Evolutionary conservation across 30 jellyfish, hydroid and myxozoan genomes (phyloP), one percentile per base, ranked within the genome.

Genomic region (Aurelia aurita complex sp. Pacific): DNA sequence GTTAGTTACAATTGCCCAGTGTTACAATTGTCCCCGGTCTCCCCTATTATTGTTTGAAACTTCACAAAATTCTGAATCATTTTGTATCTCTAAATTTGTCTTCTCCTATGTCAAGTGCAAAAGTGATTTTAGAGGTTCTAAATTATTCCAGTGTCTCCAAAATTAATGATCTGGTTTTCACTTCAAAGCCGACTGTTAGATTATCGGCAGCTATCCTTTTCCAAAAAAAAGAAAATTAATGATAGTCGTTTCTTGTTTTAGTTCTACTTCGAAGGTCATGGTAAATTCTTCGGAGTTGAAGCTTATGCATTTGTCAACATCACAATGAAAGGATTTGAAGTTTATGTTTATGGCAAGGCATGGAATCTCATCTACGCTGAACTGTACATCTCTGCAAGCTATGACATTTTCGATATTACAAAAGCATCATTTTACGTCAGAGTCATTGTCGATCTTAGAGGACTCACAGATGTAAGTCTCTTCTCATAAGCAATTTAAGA

Each of bases 251-350:
- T 7, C 61, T 70, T 72, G 19, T 23, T 42, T 67, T 68, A 94
- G 99, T 83, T 88, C 83, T 94, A 76, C 83, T 94, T 94, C 73
- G 99, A 94, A 67, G 99, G 99, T 15, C 89, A 87, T 59, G 96
- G 92, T 52, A 94, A 94, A 67, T 64, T 94, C 67, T 86, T 94
- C 61, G 97, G 97, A n/a, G 89, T 94, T 34, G 97, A 94, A 67
- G 97, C 95, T 1, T 88, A 94, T 19, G 94, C 92, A 7, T 94
- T 81, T 42, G 65, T 94, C 74, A 94, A 94, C 88, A 85, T 94
- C 67, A 88, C 97, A 5, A 83, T 85, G 94, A 80, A 93, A 61
- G 96, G 91, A 54, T 67, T 89, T 35, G 99, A 94, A 85, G 85
- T 94, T 23, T 88, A 79, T 76, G 79, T 94, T 53, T 94, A 94